Evolutionary conservation across 2,113 vertebrate species (phyloP).

Genomic region (Serilophus lunatus): DNA sequence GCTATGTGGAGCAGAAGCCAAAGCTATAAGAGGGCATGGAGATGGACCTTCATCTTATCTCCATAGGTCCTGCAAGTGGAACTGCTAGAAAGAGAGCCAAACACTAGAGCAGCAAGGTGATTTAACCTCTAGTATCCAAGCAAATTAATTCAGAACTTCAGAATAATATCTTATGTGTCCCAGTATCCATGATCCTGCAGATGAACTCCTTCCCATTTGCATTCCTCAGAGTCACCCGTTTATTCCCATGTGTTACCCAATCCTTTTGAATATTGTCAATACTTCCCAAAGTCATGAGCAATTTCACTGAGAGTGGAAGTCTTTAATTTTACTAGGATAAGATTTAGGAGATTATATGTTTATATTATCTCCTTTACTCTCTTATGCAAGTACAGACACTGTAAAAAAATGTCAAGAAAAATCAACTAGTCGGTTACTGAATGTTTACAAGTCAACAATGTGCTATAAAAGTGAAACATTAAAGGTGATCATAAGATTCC

Average conservation of each 20-base stretch:
- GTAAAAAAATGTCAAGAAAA: not conserved
- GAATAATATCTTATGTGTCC: not conserved
- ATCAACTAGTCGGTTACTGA: not conserved
- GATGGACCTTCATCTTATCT: not conserved
- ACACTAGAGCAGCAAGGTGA: accelerated
- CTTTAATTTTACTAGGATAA: not conserved
- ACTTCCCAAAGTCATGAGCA: not conserved
- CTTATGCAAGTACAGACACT: not conserved
- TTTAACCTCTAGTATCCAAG: not conserved
- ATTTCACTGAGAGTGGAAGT: not conserved
- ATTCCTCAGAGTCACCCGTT: not conserved
- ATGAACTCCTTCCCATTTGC: not conserved
- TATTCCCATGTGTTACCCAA: not conserved
- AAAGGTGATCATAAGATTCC: not conserved
- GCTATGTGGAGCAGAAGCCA: not conserved
- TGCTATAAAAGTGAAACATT: not conserved
- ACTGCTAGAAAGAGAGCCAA: not conserved
- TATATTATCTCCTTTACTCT: not conserved
- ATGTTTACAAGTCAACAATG: not conserved
- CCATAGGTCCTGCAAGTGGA: not conserved
- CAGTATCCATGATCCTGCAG: not conserved
- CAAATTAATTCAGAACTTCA: not conserved
- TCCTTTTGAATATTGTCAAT: not conserved
- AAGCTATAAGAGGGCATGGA: not conserved
- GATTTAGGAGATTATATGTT: not conserved